Conservation (phyloP, 2,888 invertebrate genomes). For the Nymphalis c-album region DNA sequence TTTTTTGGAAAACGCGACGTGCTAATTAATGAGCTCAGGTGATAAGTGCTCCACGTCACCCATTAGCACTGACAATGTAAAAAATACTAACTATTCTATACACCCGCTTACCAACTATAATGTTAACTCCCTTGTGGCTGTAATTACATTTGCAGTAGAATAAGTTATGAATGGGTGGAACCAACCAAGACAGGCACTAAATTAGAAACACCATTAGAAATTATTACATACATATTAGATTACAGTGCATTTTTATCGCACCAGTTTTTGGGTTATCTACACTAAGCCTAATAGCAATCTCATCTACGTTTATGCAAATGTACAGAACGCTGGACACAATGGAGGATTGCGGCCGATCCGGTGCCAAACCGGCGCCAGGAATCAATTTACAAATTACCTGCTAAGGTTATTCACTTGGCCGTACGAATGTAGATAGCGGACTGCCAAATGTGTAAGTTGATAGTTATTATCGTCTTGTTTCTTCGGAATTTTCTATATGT, state of each 20-base stretch:
- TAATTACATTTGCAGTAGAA: too few species aligned
- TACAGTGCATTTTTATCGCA: neutral
- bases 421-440: constrained; percentile 15
- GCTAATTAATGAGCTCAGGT: too few species aligned
- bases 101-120: too few species aligned
- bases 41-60: too few species aligned
- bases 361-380: constrained; percentile 44
- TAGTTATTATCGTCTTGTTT: constrained; percentile 18
- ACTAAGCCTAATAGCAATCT: constrained; percentile 31
- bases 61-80: too few species aligned
- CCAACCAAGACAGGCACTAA: too few species aligned
- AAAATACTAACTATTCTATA: too few species aligned
- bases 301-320: constrained; percentile 43
- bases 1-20: too few species aligned
- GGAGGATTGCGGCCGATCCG: constrained; percentile 40
- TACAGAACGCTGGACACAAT: constrained; percentile 37
- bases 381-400: constrained; percentile 44
- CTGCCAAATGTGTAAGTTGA: constrained; percentile 27
- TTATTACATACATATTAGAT: too few species aligned
- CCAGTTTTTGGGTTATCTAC: constrained; percentile 3
- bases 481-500: constrained; percentile 6
- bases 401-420: constrained; percentile 39
- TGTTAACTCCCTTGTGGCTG: too few species aligned
- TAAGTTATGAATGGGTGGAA: too few species aligned
- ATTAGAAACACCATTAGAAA: too few species aligned